phyloP scores from a whole-genome alignment of 1,140 invertebrate genomes.

The Daktulosphaira vitifoliae region DNA sequence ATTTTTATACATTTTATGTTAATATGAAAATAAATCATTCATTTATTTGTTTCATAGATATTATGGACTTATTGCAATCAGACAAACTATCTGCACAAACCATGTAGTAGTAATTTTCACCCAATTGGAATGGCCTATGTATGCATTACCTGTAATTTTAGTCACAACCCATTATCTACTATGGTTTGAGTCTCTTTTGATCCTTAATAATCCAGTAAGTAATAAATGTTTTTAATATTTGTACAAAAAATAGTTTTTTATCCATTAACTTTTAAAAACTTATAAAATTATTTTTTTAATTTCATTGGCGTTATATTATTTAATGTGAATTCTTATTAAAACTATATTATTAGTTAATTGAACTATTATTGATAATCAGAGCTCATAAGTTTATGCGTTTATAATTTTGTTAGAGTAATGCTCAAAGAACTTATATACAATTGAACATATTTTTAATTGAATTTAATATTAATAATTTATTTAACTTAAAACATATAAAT shows the following conservation, averaged over 20 bases:
- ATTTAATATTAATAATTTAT: too few species aligned
- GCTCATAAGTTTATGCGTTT: too few species aligned
- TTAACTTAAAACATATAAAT: too few species aligned
- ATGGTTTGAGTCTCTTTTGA: slow-evolving; percentile 58
- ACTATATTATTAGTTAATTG: too few species aligned
- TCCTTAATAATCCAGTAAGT: slow-evolving; percentile 60
- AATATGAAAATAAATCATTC: too few species aligned
- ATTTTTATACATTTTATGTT: too few species aligned
- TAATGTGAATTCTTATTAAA: slow-evolving; percentile 10
- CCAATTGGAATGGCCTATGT: slow-evolving; percentile 64
- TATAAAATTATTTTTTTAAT: slow-evolving; percentile 6
- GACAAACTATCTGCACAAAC: slow-evolving; percentile 47
- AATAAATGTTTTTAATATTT: too few species aligned
- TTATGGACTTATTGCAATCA: slow-evolving; percentile 54
- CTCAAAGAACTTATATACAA: too few species aligned
- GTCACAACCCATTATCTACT: slow-evolving; percentile 64
- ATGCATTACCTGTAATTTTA: slow-evolving; percentile 63
- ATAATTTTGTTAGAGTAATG: too few species aligned
- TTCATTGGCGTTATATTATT: neutral
- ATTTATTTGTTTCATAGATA: slow-evolving; percentile 54
- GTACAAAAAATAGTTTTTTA: neutral
- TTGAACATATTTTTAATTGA: too few species aligned
- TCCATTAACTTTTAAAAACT: neutral
- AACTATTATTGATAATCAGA: too few species aligned
- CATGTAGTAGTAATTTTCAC: slow-evolving; percentile 42